A percentile compares a stretch with the other conserved stretches of the same genome.
Conservation (phyloP, 2,888 invertebrate species). For the Plagiodera versicolora region DNA sequence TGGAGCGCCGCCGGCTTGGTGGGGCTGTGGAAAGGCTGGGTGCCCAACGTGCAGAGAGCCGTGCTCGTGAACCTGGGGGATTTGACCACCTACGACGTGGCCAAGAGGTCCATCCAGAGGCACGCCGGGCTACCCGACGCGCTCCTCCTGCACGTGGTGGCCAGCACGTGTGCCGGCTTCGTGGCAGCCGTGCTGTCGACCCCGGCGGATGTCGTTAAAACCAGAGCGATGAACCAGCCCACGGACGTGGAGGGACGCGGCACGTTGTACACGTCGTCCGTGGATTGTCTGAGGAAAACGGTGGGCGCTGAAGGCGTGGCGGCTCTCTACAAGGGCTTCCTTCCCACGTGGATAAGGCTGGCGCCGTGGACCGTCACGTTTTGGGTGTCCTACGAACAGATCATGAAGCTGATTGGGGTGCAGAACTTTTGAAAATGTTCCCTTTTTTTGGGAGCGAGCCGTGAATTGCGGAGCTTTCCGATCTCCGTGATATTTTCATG, state of each 20-base stretch:
- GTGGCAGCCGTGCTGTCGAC: conserved; percentile 86
- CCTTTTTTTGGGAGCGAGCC: too few relatives aligned
- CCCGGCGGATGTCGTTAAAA: conserved; percentile 91
- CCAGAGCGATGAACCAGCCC: conserved; percentile 91
- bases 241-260: conserved; percentile 68
- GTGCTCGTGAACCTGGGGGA: conserved; percentile 81
- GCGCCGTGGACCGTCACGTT: conserved; percentile 95
- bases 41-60: conserved; percentile 85
- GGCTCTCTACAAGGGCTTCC: conserved; percentile 89
- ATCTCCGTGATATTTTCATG: too few relatives aligned
- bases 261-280: conserved; percentile 76
- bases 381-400: conserved; percentile 90
- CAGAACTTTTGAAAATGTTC: conserved; percentile 17
- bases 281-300: conserved; percentile 85
- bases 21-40: conserved; percentile 82
- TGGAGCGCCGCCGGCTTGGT: conserved; percentile 72
- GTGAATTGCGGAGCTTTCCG: too few relatives aligned
- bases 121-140: conserved; percentile 65
- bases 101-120: conserved; percentile 78
- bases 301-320: conserved; percentile 81
- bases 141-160: conserved; percentile 70
- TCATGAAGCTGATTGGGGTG: conserved; percentile 64
- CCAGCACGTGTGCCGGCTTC: conserved; percentile 80
- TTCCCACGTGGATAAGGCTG: conserved; percentile 90
- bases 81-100: conserved; percentile 85